These are phyloP conservation scores for Hypena proboscidalis DNA, from an alignment of 2,888 invertebrate genomes.

Conservation along the genomic window DNA sequence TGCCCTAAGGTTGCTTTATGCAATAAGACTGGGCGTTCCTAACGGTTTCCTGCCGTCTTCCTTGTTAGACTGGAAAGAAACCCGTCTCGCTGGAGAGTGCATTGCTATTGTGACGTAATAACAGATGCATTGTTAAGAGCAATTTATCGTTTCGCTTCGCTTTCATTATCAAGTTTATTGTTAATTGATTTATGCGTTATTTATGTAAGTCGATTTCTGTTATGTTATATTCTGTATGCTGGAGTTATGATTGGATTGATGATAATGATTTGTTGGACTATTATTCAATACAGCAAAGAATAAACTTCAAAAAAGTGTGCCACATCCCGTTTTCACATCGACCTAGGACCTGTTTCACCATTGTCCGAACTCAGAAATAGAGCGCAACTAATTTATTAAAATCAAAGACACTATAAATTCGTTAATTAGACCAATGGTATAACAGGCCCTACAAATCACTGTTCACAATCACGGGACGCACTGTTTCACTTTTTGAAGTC, in stretches of 20 bases:
- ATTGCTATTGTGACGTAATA: conserved; percentile 64
- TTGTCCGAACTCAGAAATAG: conserved; percentile 28
- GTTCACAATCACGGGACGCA: conserved; percentile 63
- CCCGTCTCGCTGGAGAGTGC: conserved; percentile 43
- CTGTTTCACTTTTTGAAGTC: conserved; percentile 75
- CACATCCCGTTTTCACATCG: conserved; percentile 43
- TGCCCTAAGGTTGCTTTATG: conserved; percentile 21
- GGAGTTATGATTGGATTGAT: too few relatives aligned
- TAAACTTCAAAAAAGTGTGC: conserved; percentile 80
- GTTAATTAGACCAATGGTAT: conserved; percentile 31
- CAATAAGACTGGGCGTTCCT: conserved; percentile 36
- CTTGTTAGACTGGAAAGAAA: conserved; percentile 55
- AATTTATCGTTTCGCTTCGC: conserved; percentile 8
- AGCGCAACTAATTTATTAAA: conserved; percentile 18
- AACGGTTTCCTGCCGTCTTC: conserved; percentile 60
- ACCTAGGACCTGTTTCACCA: conserved; percentile 42
- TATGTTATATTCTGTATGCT: too few relatives aligned
- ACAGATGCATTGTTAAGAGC: conserved; percentile 15
- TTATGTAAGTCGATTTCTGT: too few relatives aligned
- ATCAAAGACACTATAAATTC: conserved; percentile 3
- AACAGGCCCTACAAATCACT: conserved; percentile 44
- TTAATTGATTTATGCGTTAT: not conserved
- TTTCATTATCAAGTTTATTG: conserved; percentile 9
- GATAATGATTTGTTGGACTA: not conserved
- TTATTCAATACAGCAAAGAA: conserved; percentile 40